These are phyloP conservation scores for Dasyornis broadbenti DNA, from an alignment of 2,113 vertebrate species.

Conservation along the genomic window DNA sequence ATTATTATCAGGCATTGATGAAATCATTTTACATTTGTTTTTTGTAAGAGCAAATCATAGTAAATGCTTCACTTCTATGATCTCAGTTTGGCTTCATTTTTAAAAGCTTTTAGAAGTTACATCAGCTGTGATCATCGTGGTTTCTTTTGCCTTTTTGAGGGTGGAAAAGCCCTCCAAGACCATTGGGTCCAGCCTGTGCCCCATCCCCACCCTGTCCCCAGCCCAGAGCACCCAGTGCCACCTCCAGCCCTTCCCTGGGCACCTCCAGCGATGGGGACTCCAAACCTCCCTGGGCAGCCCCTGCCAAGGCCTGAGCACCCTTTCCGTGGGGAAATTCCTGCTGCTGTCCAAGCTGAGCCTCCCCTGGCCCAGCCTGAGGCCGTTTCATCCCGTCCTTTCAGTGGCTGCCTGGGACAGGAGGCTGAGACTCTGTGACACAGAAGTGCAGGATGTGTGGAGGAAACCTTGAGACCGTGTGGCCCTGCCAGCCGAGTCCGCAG, in stretches of 20 bases:
- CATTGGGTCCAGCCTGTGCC: accelerated
- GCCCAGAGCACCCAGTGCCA: not conserved
- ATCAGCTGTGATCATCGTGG: not conserved
- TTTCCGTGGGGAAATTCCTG: not conserved
- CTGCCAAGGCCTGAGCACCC: accelerated
- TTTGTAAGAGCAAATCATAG: not conserved
- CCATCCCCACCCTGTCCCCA: not conserved
- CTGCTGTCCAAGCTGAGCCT: accelerated
- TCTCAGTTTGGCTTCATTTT: not conserved
- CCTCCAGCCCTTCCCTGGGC: not conserved
- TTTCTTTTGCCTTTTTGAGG: not conserved
- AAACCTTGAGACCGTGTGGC: not conserved
- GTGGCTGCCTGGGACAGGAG: not conserved
- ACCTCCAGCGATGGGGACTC: not conserved
- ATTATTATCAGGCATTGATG: slow-evolving; percentile 22
- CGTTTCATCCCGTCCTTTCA: not conserved
- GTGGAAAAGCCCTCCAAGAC: not conserved
- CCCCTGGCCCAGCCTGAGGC: not conserved
- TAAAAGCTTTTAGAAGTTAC: not conserved
- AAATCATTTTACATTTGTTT: slow-evolving; percentile 27
- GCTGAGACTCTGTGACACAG: not conserved
- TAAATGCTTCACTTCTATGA: slow-evolving; percentile 21
- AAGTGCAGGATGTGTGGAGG: not conserved
- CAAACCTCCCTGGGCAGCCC: not conserved
- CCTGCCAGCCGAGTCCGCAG: not conserved